A percentile compares a stretch with the other conserved stretches of the same genome.
Evolutionary conservation across 2,113 vertebrate genomes (phyloP).

Genomic region (Herpetotheres cachinnans): DNA sequence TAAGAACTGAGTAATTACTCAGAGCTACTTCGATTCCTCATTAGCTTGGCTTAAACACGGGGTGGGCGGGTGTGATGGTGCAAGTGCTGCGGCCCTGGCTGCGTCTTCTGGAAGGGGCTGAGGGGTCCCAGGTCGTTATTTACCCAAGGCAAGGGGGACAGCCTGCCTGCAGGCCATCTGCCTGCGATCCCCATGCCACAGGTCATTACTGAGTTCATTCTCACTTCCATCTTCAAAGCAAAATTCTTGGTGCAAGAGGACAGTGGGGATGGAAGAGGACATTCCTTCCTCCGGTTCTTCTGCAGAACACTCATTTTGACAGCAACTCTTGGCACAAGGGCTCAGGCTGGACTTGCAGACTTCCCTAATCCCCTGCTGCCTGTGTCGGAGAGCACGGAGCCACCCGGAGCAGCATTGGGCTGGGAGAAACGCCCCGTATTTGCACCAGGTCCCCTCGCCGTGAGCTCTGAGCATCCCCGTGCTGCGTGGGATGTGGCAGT

Average conservation of each 20-base stretch:
- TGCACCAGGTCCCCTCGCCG: neutral
- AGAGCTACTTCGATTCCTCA: neutral
- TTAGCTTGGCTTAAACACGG: neutral
- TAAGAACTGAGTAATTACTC: neutral
- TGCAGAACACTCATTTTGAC: neutral
- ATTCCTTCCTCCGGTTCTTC: neutral
- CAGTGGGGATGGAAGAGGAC: neutral
- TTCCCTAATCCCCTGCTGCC: neutral
- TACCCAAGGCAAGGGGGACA: neutral
- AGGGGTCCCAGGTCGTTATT: neutral
- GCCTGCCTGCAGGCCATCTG: neutral
- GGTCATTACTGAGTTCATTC: neutral
- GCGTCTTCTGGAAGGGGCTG: neutral
- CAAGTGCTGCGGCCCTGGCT: fast-evolving
- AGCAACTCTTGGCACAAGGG: neutral
- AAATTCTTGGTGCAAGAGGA: neutral
- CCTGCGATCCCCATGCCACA: fast-evolving
- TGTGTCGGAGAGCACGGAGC: fast-evolving
- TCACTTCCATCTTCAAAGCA: neutral
- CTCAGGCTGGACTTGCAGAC: neutral
- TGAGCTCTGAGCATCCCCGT: neutral
- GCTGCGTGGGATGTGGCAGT: neutral
- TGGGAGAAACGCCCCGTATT: neutral
- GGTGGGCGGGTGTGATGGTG: too few relatives aligned
- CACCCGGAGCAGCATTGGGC: neutral